Evolutionary conservation across 2,113 vertebrate species (phyloP), one percentile per base, ranked within the genome.

Genomic region (Misgurnus mizolepis): DNA sequence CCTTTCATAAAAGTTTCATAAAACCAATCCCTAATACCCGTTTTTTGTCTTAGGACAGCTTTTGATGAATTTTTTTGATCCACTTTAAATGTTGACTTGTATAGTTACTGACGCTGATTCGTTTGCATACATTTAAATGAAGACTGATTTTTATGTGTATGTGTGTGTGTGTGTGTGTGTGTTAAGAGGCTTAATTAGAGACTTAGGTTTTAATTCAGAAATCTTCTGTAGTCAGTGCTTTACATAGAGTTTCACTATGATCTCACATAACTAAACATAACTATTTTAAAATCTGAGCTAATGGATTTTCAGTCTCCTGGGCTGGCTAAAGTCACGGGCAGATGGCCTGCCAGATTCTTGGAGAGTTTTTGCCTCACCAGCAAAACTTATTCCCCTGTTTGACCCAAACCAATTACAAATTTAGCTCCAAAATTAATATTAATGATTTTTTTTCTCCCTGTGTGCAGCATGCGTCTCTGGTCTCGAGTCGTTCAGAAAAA

Each of bases 401-500:
- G 47, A 47, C 34, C 15, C 47, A 55, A 40, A 55, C 45, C 27
- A 22, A 7, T 77, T 41, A 41, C 15, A 62, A 58, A 17, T 18
- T 6, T 10, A 14, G 11, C 15, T 49, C 5, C 9, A 34, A 34
- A 34, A 9, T 50, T 41, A 8, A 12, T 34, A 17, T 43, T n/a
- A 50, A 60, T 81, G 10, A 0, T 22, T 55, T 27, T 55, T 27
- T 10, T 49, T 84, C 40, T 83, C 43, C 80, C 27, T 40, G 65
- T 67, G 58, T 17, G 12, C 91, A 96, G 95, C 95, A 95, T 91
- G 93, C 93, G 85, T 94, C 94, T 5, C 88, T 96, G 90, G 94
- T 91, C 83, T 92, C 93, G 50, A 94, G 95, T 85, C 95, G 96
- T 80, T 93, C 95, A 0, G 96, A 97, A 85, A 96, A 97, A 88